Evolutionary conservation across 2,113 vertebrate genomes (phyloP).

Genomic region (Menidia beryllina): DNA sequence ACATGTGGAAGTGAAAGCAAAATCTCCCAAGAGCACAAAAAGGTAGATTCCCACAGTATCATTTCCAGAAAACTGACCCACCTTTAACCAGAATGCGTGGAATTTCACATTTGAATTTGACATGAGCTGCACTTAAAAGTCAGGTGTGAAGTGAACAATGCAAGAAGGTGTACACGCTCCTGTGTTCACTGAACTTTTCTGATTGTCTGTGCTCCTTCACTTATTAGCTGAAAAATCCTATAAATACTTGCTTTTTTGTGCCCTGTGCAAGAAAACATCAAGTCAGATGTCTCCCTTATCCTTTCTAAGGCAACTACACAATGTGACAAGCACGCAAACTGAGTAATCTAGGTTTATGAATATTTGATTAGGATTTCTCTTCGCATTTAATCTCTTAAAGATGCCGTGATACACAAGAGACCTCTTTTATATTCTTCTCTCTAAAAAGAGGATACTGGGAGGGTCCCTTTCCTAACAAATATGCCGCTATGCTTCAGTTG

Average conservation of each 20-base stretch:
- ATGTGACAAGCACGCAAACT: not conserved
- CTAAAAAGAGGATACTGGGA: not conserved
- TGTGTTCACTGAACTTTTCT: not conserved
- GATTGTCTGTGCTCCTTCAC: not conserved
- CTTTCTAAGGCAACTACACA: not conserved
- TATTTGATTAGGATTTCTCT: not conserved
- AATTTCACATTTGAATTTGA: constrained; percentile 53
- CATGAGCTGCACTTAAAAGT: constrained; percentile 1
- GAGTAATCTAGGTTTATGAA: not conserved
- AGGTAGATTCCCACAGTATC: constrained; percentile 9
- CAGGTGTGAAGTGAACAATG: not conserved
- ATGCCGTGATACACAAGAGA: not conserved
- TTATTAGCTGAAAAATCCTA: constrained; percentile 1
- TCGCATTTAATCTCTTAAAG: not conserved
- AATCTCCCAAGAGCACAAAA: not conserved
- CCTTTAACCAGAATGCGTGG: constrained; percentile 48
- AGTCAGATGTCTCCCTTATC: not conserved
- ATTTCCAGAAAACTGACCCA: constrained; percentile 33
- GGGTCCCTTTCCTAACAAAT: too few relatives aligned
- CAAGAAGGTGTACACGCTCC: not conserved
- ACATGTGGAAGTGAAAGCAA: constrained; percentile 12
- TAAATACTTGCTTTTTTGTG: not conserved
- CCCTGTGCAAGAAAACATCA: not conserved
- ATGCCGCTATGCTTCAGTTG: not conserved
- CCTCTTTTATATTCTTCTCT: not conserved